Evolutionary conservation across 1,140 invertebrate genomes (phyloP).

Genomic region (Papilio aristodemus): DNA sequence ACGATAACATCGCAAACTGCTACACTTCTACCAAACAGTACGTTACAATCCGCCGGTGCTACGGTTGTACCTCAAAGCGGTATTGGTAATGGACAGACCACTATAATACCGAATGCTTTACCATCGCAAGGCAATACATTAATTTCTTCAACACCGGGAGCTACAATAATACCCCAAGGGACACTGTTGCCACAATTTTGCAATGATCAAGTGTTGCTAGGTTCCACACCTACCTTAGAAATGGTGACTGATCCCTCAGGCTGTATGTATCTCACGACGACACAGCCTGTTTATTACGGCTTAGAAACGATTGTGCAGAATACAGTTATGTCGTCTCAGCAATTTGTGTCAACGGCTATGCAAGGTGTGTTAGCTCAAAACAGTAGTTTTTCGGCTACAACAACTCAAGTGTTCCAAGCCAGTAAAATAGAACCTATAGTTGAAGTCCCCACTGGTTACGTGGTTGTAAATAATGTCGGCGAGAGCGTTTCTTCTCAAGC

Average conservation of each 20-base stretch:
- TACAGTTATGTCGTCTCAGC: constrained; percentile 91
- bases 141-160: constrained; percentile 68
- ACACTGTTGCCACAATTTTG: constrained; percentile 84
- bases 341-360: constrained; percentile 88
- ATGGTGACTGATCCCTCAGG: constrained; percentile 85
- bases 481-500: constrained; percentile 64
- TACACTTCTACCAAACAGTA: constrained; percentile 70
- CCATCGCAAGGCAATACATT: constrained; percentile 74
- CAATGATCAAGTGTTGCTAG: constrained; percentile 84
- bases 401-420: constrained; percentile 90
- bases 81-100: constrained; percentile 73
- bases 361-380: constrained; percentile 88
- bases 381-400: constrained; percentile 89
- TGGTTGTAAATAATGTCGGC: constrained; percentile 85
- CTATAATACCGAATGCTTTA: constrained; percentile 75
- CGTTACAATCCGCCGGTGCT: constrained; percentile 68
- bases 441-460: constrained; percentile 86
- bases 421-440: constrained; percentile 90
- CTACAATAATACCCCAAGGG: constrained; percentile 82
- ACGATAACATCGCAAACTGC: constrained; percentile 73
- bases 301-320: constrained; percentile 92
- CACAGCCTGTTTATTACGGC: constrained; percentile 89
- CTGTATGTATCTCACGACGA: constrained; percentile 84
- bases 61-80: constrained; percentile 76
- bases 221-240: constrained; percentile 85